These are phyloP conservation scores for Odocoileus virginianus DNA, from an alignment of 2,113 vertebrate species.

Conservation along the genomic window DNA sequence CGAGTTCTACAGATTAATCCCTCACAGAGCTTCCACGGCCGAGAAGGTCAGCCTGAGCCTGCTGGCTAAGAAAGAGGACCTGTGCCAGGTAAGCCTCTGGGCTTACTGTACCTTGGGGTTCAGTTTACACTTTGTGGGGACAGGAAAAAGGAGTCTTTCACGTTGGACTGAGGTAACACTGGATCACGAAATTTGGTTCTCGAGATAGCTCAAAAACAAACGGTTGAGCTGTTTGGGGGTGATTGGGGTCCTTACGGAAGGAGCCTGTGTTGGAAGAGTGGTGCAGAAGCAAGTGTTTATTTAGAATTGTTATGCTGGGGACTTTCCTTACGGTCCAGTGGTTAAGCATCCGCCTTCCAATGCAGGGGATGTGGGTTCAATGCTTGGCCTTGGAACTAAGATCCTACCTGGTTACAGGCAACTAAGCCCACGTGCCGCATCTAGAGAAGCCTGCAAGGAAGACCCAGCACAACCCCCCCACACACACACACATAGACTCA, in stretches of 20 bases:
- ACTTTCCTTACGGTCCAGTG: background rate
- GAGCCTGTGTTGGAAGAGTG: background rate
- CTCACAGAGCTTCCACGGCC: constrained; percentile 42
- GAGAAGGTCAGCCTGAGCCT: constrained; percentile 59
- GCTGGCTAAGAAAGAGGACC: constrained; percentile 84
- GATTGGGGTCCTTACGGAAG: background rate
- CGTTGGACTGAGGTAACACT: background rate
- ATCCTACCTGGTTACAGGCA: background rate
- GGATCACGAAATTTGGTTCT: background rate
- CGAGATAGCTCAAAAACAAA: background rate
- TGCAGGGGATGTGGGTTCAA: background rate
- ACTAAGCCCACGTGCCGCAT: background rate
- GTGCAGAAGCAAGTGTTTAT: background rate
- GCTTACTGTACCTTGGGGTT: background rate
- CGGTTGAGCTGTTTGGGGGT: background rate
- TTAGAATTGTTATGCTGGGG: background rate
- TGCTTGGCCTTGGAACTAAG: background rate
- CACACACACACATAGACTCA: background rate
- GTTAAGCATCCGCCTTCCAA: background rate
- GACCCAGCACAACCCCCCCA: background rate
- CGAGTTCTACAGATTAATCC: constrained; percentile 81
- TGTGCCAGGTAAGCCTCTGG: constrained; percentile 86
- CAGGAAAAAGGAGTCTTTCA: background rate
- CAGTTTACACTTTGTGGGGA: background rate
- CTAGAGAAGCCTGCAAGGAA: background rate